A percentile compares a stretch with the other conserved stretches of the same genome.
Conservation (phyloP, 2,888 invertebrate genomes). For the Sepiola atlantica region DNA sequence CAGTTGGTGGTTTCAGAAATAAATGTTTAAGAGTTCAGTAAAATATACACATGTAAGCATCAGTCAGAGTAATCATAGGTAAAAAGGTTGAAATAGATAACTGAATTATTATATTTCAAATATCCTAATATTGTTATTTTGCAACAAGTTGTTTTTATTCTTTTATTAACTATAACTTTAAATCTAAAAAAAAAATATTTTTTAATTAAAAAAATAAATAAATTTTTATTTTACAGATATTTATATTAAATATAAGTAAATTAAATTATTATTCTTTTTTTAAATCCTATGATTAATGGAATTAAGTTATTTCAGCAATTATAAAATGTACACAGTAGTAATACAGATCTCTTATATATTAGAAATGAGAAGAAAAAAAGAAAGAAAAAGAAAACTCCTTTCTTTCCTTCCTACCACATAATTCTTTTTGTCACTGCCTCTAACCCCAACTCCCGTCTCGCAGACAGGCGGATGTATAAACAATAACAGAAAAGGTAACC, state of each 20-base stretch:
- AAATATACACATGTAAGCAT: not conserved
- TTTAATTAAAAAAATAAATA: not conserved
- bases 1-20: not conserved
- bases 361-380: not conserved
- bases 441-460: not conserved
- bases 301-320: not conserved
- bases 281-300: not conserved
- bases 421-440: not conserved
- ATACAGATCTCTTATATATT: not conserved
- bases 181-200: not conserved
- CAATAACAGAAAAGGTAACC: slow-evolving; percentile 23
- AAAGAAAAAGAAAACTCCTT: not conserved
- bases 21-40: not conserved
- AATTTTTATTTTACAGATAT: not conserved
- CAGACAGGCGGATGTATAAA: slow-evolving; percentile 14
- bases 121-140: not conserved
- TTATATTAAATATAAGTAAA: not conserved
- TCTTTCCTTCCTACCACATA: not conserved
- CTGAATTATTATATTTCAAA: not conserved
- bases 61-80: not conserved
- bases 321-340: not conserved
- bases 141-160: not conserved
- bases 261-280: too few species aligned
- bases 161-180: not conserved
- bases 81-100: not conserved